Conservation (phyloP, 2,113 vertebrate genomes). For the Peromyscus maniculatus region DNA sequence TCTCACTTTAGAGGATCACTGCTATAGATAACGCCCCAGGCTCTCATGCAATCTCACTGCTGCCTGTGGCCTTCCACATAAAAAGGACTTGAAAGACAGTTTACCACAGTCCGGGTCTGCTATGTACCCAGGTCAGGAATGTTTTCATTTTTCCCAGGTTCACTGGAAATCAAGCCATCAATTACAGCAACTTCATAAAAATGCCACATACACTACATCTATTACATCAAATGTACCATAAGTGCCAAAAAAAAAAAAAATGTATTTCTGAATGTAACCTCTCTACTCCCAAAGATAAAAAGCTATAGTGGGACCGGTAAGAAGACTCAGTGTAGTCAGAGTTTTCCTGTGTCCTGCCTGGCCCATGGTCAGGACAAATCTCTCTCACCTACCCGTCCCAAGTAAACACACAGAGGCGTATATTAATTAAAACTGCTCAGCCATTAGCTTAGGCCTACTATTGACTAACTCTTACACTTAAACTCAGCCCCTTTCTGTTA, state of each 20-base stretch:
- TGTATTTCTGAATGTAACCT: background rate
- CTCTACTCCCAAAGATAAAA: background rate
- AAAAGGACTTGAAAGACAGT: background rate
- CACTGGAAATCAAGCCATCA: constrained; percentile 40
- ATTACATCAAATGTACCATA: constrained; percentile 31
- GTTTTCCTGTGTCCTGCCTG: too few species aligned
- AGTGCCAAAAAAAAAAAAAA: background rate
- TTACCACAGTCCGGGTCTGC: background rate
- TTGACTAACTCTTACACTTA: too few species aligned
- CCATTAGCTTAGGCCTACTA: too few species aligned
- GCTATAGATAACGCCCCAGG: background rate
- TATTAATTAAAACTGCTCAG: too few species aligned
- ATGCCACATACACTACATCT: background rate
- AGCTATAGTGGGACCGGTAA: background rate
- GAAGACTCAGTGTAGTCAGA: background rate
- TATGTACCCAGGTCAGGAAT: background rate
- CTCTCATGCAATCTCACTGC: background rate
- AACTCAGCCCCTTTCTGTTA: too few species aligned
- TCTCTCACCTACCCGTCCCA: too few species aligned
- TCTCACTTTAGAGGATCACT: background rate
- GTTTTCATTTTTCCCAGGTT: background rate
- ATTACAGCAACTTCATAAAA: background rate
- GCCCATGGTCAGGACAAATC: too few species aligned
- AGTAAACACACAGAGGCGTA: too few species aligned
- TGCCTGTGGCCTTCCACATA: background rate